Evolutionary conservation across 2,797 vertebrate species (phyloP).

Genomic region (Acanthiza pusilla): DNA sequence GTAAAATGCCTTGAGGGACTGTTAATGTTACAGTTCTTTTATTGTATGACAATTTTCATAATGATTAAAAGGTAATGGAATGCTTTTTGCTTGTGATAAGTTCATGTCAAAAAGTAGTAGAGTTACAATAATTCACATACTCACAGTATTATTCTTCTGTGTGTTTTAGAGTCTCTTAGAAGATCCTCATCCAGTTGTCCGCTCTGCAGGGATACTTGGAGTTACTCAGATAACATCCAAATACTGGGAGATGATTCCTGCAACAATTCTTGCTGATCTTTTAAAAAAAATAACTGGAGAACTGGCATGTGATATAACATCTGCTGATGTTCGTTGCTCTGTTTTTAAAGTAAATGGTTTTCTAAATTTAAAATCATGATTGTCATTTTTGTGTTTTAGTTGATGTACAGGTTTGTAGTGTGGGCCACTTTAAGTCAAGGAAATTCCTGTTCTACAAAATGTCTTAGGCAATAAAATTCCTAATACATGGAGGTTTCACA

Average conservation of each 20-base stretch:
- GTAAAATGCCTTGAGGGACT: not conserved
- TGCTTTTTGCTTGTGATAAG: not conserved
- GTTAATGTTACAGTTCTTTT: not conserved
- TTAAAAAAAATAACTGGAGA: conserved; percentile 85
- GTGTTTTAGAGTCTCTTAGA: conserved; percentile 82
- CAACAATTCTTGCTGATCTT: conserved; percentile 84
- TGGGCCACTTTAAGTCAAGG: not conserved
- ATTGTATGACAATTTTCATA: not conserved
- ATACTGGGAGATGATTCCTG: conserved; percentile 93
- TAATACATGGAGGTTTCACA: not conserved
- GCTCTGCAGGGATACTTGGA: conserved; percentile 85
- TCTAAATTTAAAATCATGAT: not conserved
- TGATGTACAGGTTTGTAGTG: not conserved
- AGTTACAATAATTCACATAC: not conserved
- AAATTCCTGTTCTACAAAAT: not conserved
- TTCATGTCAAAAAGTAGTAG: not conserved
- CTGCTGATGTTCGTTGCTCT: conserved; percentile 89
- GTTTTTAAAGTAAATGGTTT: conserved; percentile 86
- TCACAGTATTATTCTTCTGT: not conserved
- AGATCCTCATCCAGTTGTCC: conserved; percentile 87
- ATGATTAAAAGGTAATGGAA: not conserved
- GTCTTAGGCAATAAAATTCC: not conserved
- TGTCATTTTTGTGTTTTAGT: not conserved
- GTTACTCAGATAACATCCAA: conserved; percentile 87
- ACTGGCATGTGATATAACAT: conserved; percentile 82